A percentile compares a stretch with the other conserved stretches of the same genome.
Evolutionary conservation across 2,113 vertebrate genomes (phyloP).

Genomic region (Procavia capensis): DNA sequence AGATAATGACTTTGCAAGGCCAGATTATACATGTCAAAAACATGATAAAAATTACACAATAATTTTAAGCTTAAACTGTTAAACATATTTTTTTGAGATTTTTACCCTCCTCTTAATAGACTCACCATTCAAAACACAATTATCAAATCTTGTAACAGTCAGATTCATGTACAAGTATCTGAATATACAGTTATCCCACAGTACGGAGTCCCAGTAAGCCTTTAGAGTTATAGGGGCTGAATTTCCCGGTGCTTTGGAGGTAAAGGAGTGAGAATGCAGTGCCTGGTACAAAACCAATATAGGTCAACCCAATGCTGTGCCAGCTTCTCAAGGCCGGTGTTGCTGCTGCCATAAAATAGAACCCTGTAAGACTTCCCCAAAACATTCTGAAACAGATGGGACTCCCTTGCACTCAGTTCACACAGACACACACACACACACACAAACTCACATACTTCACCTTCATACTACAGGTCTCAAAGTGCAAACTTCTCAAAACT

Average conservation of each 20-base stretch:
- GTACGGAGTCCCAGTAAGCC: neutral
- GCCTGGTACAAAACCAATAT: neutral
- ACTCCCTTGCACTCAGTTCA: neutral
- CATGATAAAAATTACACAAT: neutral
- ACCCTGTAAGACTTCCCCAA: neutral
- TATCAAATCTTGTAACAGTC: neutral
- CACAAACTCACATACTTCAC: neutral
- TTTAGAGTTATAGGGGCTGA: neutral
- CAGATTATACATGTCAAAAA: neutral
- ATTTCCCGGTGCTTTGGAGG: neutral
- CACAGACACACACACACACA: neutral
- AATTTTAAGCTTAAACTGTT: neutral
- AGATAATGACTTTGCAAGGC: neutral
- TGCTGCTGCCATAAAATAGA: neutral
- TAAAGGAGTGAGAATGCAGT: neutral
- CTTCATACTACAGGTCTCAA: neutral
- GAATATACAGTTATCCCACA: neutral
- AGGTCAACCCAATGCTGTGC: neutral
- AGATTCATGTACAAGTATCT: neutral
- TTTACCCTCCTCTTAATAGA: neutral
- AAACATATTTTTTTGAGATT: neutral
- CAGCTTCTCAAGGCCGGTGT: neutral
- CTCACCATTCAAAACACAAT: neutral
- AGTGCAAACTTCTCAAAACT: constrained; percentile 29
- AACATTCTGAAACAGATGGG: neutral